A percentile compares a stretch with the other conserved stretches of the same genome.
phyloP scores from a whole-genome alignment of 2,113 vertebrate species.

The Amazona guildingii region DNA sequence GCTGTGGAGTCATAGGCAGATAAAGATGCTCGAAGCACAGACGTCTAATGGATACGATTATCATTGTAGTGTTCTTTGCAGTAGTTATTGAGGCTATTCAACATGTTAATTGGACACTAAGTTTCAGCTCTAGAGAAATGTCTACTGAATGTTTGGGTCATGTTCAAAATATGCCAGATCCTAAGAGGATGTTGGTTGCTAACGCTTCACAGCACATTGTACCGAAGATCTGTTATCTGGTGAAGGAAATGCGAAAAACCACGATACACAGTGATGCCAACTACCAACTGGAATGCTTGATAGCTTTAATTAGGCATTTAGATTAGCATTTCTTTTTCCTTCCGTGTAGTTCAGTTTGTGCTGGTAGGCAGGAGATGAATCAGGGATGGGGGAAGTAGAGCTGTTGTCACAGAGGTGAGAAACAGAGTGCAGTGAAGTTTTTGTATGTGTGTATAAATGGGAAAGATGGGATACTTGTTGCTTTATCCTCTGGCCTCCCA shows the following conservation, averaged over 20 bases:
- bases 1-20: not conserved
- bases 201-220: not conserved
- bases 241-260: not conserved
- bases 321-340: not conserved
- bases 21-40: not conserved
- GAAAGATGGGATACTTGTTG: not conserved
- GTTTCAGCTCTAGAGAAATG: not conserved
- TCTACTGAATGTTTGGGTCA: not conserved
- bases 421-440: not conserved
- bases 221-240: not conserved
- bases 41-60: not conserved
- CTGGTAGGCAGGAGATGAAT: not conserved
- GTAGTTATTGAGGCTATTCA: not conserved
- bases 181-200: not conserved
- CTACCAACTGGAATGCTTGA: not conserved
- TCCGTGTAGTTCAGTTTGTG: not conserved
- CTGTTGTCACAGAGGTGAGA: not conserved
- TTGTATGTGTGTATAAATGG: not conserved
- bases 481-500: not conserved
- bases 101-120: slow-evolving; percentile 4
- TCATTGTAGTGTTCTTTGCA: not conserved
- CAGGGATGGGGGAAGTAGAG: not conserved
- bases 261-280: not conserved
- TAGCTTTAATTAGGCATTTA: not conserved
- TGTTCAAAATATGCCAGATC: not conserved